A percentile compares a stretch with the other conserved stretches of the same genome.
Evolutionary conservation across 2,113 vertebrate species (phyloP).

Genomic region (Sapayoa aenigma): DNA sequence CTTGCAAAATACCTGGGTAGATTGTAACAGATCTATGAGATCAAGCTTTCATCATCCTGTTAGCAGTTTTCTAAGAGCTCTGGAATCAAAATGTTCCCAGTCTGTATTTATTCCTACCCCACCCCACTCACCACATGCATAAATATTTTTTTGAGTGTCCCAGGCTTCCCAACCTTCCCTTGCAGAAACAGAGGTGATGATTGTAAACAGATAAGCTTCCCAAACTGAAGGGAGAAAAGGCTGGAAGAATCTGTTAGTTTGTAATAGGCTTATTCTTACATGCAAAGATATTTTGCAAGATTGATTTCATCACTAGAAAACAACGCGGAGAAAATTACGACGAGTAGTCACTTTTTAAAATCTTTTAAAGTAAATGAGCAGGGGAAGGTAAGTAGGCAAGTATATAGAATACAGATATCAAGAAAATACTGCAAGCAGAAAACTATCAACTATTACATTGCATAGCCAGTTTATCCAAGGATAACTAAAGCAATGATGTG

Average conservation of each 20-base stretch:
- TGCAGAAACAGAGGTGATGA: neutral
- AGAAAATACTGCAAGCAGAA: neutral
- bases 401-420: neutral
- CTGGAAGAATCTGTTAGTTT: neutral
- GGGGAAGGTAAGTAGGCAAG: neutral
- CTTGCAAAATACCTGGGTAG: neutral
- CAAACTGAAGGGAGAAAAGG: neutral
- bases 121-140: neutral
- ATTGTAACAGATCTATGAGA: neutral
- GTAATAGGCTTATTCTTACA: neutral
- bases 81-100: constrained; percentile 15
- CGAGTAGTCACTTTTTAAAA: neutral
- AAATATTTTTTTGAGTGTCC: neutral
- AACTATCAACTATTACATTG: neutral
- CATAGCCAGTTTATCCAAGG: neutral
- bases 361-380: neutral
- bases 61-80: constrained; percentile 34
- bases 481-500: constrained; percentile 31
- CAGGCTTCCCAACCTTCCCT: neutral
- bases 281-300: neutral
- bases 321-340: neutral
- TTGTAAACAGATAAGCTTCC: neutral
- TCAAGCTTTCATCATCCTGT: constrained; percentile 48
- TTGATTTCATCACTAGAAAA: neutral
- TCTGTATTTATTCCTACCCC: neutral